phyloP scores from a whole-genome alignment of 2,113 vertebrate species.

The Raja brachyura region DNA sequence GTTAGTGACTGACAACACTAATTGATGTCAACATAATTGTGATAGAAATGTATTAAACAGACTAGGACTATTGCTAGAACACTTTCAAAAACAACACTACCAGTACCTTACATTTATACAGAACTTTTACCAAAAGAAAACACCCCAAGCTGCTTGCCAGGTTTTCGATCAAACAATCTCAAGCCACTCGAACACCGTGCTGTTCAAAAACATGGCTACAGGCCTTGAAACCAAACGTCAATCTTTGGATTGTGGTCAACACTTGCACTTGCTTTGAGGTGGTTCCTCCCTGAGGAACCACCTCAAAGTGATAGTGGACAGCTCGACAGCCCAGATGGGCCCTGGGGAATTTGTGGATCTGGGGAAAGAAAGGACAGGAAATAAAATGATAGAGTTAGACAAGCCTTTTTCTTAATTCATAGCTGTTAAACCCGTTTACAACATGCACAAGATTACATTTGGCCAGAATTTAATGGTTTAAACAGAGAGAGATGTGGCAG shows the following conservation, averaged over 20 bases:
- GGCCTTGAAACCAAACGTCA: background rate
- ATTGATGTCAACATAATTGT: background rate
- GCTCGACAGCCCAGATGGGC: no score
- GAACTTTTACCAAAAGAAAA: no score
- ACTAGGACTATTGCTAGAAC: background rate
- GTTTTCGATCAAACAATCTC: no score
- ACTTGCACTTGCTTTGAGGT: no score
- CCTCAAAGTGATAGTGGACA: background rate
- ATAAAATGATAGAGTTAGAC: background rate
- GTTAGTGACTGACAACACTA: background rate
- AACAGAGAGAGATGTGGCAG: background rate
- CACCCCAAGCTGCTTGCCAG: no score
- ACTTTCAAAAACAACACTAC: background rate
- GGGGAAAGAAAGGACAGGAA: background rate
- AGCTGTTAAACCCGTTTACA: background rate
- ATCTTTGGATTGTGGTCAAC: no score
- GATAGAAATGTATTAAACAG: background rate
- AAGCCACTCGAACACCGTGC: background rate
- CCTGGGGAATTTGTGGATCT: background rate
- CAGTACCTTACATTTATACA: no score
- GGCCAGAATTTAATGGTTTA: background rate
- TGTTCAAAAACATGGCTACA: background rate
- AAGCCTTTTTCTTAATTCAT: no score
- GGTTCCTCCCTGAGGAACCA: background rate
- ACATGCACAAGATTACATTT: background rate